These are phyloP conservation scores for Anomalospiza imberbis DNA, from an alignment of 2,797 vertebrate genomes.

Conservation along the genomic window DNA sequence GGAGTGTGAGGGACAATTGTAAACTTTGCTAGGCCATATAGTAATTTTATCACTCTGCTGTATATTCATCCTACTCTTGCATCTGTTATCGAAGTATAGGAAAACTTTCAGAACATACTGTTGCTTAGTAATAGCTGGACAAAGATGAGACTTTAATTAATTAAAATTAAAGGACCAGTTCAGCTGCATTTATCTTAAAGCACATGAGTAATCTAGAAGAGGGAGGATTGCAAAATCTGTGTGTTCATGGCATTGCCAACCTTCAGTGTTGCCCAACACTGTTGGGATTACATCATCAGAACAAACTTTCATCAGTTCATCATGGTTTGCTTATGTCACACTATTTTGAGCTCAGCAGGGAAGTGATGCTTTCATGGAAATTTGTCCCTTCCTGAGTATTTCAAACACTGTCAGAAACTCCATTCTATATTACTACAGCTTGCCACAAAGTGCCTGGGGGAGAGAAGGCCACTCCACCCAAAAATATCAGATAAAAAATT, in stretches of 20 bases:
- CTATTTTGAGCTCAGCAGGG: neutral
- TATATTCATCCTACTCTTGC: neutral
- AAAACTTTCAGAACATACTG: neutral
- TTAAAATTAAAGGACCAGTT: neutral
- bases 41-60: neutral
- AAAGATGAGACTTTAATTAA: neutral
- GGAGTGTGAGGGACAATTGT: neutral
- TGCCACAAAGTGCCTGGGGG: neutral
- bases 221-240: constrained; percentile 29
- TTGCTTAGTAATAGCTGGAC: neutral
- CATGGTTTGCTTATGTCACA: neutral
- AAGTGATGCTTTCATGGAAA: neutral
- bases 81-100: neutral
- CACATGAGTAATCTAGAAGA: neutral
- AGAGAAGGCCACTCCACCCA: neutral
- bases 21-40: neutral
- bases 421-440: neutral
- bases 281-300: constrained; percentile 14
- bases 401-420: neutral
- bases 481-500: neutral
- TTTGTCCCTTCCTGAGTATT: neutral
- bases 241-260: neutral
- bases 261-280: neutral
- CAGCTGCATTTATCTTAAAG: neutral
- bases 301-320: constrained; percentile 10